Evolutionary conservation across 1,140 invertebrate genomes (phyloP), one percentile per base, ranked within the genome.

Genomic region (Pinna nobilis): DNA sequence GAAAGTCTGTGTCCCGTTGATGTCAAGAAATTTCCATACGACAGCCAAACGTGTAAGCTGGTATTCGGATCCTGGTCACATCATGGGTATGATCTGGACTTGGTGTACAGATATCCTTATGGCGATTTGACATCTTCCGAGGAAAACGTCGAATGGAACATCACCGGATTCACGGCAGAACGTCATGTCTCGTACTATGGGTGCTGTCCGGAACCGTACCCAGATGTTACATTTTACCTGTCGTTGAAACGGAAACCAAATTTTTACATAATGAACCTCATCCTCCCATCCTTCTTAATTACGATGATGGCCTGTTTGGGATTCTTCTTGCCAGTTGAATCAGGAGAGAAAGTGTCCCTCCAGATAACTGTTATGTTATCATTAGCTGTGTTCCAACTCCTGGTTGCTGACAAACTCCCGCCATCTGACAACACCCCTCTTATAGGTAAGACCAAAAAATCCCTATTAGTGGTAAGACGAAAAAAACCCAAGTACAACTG

Each of bases 271-370:
- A 67, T 78, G n/a, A 86, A 86, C 73, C 30, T 85, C 7, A 67
- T 87, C 1, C 67, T 83, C 15, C 85, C 85, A 0, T 82, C 80
- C 50, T 67, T 82, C 13, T 60, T 87, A 20, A 82, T 87, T 20
- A 74, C 70, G n/a, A 97, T 96, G 77, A 98, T 99, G 96, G 96
- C 97, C 76, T 92, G 98, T 81, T 92, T 99, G 77, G 97, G 97
- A 76, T 99, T 99, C 91, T 98, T 97, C 65, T 92, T 99, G 87
- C 97, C 98, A 83, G 97, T 97, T 75, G 98, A 99, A 90, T 98
- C 97, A 70, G 98, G 98, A 88, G 98, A 99, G 92, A 99, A 99
- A 90, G 93, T 99, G 78, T 98, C 97, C 82, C 92, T 99, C 91
- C 97, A 96, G 78, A 95, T 98, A 89, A 98, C 90, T 13, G 86